Base-by-base conservation (phyloP, 2,888 invertebrate species). In the Tigriopus californicus region DNA sequence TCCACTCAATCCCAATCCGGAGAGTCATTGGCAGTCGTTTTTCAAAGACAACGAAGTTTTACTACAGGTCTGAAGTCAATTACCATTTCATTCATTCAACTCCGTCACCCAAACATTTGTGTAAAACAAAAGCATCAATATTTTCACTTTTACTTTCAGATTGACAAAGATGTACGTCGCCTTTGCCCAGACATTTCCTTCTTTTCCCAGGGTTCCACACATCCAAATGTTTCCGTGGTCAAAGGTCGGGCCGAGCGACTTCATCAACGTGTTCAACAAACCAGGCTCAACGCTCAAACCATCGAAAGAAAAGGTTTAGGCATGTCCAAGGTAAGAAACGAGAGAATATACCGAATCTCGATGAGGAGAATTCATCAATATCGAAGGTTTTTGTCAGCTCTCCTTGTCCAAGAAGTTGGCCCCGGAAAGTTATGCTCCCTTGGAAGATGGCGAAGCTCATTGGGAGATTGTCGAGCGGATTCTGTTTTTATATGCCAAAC, bases 391-490 rank as follows among this genome's bases (percentile, higher is more conserved):
- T 60, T 44, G 54, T 60, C 54, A 60, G 57, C n/a, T 49, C 12
- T 52, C 60, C 6, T 48, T 51, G 13, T 15, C 40, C 48, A 47
- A 49, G 54, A 82, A 83, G 67, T 82, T 82, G 66, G 84, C 83
- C n/a, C 72, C 72, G 6, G 82, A 84, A 64, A 86, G 85, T 71
- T 90, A 89, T 68, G 81, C 80, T 1, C 85, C 87, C 0, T 77
- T 94, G 72, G 80, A 83, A 12, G 87, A 88, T 67, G 92, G 92
- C 15, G 81, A 84, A 66, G 92, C 92, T 0, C 95, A 97, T 70
- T 97, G 97, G 97, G 95, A 98, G 74, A 94, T 97, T 3, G 87
- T 94, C 0, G 94, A 98, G 70, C 77, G 98, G 62, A 90, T 98
- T 71, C 75, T 98, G 61, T 98, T 98, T 73, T 77, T 98, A 0